Percentiles rank a stretch among this genome's conserved stretches.
Conservation (phyloP, 2,113 vertebrate genomes). For the Fregata magnificens region DNA sequence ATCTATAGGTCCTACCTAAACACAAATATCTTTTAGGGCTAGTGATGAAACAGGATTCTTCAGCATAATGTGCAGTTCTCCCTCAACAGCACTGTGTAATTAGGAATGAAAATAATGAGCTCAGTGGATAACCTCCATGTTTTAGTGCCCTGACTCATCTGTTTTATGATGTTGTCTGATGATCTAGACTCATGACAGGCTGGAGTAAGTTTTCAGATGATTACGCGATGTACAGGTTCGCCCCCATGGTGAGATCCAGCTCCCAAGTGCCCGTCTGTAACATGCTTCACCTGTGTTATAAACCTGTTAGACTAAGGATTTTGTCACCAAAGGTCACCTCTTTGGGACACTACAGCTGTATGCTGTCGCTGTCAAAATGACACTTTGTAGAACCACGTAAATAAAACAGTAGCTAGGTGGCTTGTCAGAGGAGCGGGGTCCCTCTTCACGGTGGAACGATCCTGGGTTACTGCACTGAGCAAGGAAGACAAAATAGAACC, state of each 20-base stretch:
- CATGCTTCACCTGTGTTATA: not conserved
- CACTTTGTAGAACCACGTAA: not conserved
- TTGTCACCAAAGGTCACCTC: not conserved
- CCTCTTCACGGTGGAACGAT: not conserved
- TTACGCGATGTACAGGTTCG: not conserved
- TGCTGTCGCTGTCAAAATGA: not conserved
- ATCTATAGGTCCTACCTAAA: slow-evolving; percentile 35
- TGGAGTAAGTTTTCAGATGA: not conserved
- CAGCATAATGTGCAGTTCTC: not conserved
- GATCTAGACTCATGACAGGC: not conserved
- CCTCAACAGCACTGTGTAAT: slow-evolving; percentile 30
- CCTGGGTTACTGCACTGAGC: not conserved
- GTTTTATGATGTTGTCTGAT: slow-evolving; percentile 6
- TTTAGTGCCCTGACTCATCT: slow-evolving; percentile 38
- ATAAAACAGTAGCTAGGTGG: not conserved
- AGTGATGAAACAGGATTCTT: slow-evolving; percentile 16
- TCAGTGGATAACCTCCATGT: not conserved
- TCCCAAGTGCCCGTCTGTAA: not conserved
- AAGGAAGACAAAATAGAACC: not conserved
- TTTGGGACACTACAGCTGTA: not conserved
- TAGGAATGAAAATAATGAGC: slow-evolving; percentile 33
- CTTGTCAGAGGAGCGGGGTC: not conserved
- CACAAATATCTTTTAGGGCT: not conserved
- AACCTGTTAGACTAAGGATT: not conserved
- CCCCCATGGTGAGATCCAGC: not conserved